These are phyloP conservation scores for Heterotilapia buettikoferi DNA, from an alignment of 2,113 vertebrate species.

Conservation along the genomic window DNA sequence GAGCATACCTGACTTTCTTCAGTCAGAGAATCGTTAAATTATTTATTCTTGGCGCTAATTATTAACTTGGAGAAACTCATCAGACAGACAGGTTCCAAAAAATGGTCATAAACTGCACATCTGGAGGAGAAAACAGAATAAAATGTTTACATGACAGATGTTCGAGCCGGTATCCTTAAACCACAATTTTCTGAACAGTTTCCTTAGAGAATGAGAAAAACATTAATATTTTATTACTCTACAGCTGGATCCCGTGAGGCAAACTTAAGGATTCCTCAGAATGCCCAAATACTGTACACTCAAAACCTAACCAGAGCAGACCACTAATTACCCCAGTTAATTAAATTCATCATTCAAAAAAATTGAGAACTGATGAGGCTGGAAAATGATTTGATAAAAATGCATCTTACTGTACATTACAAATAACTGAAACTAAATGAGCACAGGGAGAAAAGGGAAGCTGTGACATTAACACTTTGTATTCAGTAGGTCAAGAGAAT, in stretches of 20 bases:
- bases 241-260: slow-evolving; percentile 31
- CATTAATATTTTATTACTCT: slow-evolving; percentile 17
- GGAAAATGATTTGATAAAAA: background rate
- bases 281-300: background rate
- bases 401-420: background rate
- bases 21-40: background rate
- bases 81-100: background rate
- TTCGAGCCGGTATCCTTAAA: background rate
- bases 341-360: background rate
- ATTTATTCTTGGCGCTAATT: background rate
- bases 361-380: background rate
- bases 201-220: background rate
- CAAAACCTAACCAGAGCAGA: background rate
- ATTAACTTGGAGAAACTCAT: background rate
- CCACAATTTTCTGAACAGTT: background rate
- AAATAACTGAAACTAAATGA: background rate
- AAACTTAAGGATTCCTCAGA: background rate
- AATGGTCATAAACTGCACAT: background rate
- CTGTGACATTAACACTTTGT: background rate
- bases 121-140: background rate
- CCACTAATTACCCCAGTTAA: background rate
- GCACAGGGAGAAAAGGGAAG: background rate
- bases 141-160: background rate
- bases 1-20: background rate
- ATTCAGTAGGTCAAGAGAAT: background rate